Evolutionary conservation across 1,140 invertebrate genomes (phyloP).

Genomic region (Mesaphorura yosii): DNA sequence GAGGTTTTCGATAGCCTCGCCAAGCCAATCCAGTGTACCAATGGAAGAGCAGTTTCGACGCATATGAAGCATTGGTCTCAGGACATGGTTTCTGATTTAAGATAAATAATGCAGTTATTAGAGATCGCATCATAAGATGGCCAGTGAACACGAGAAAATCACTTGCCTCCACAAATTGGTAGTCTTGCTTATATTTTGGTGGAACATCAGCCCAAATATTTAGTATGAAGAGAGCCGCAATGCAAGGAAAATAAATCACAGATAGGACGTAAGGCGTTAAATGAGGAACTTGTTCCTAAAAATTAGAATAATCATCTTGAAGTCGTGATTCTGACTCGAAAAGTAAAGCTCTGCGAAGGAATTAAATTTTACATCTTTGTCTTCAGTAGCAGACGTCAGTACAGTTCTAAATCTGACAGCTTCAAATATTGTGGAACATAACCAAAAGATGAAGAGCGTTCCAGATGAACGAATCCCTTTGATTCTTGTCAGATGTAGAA

Average conservation of each 20-base stretch:
- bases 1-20: constrained; percentile 39
- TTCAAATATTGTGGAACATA: constrained; percentile 54
- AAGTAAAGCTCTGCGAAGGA: no score
- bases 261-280: not conserved
- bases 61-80: constrained; percentile 69
- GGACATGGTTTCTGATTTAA: constrained; percentile 69
- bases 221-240: constrained; percentile 57
- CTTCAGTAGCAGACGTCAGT: constrained; percentile 1
- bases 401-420: constrained; percentile 57
- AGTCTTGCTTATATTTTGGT: constrained; percentile 55
- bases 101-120: constrained; percentile 27
- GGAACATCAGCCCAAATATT: constrained; percentile 68
- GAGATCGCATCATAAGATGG: not conserved
- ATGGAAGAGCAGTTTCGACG: constrained; percentile 71
- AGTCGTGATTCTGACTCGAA: no score
- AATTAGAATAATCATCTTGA: not conserved
- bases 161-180: constrained; percentile 26
- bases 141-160: no score
- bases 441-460: constrained; percentile 77
- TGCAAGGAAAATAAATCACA: constrained; percentile 52
- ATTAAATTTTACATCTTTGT: no score
- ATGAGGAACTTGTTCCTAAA: not conserved
- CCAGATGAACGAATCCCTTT: constrained; percentile 78
- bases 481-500: constrained; percentile 65
- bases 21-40: constrained; percentile 80